phyloP scores from a whole-genome alignment of 1,140 invertebrate species.

The Eriosoma lanigerum region DNA sequence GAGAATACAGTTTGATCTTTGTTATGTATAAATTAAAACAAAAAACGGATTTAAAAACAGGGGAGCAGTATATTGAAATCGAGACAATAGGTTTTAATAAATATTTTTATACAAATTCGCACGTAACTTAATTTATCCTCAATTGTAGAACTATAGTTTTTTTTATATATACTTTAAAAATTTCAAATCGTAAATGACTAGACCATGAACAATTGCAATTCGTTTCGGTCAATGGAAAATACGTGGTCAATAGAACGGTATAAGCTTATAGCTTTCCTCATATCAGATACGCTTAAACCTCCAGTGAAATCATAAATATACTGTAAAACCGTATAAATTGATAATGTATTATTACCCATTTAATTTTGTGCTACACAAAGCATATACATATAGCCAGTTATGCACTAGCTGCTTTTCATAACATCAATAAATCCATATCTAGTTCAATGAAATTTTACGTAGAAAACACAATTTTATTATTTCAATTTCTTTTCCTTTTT shows the following conservation, averaged over 20 bases:
- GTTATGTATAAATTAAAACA: no score
- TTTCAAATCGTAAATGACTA: conserved; percentile 36
- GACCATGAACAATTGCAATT: conserved; percentile 50
- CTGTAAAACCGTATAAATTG: conserved; percentile 47
- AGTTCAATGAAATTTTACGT: not conserved
- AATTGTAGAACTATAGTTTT: conserved; percentile 20
- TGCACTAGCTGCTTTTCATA: not conserved
- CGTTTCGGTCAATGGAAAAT: conserved; percentile 33
- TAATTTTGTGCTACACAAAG: not conserved
- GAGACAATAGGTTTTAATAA: conserved; percentile 23
- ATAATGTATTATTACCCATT: conserved; percentile 20
- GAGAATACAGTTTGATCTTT: no score
- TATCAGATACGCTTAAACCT: conserved; percentile 16
- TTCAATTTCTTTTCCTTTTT: not conserved
- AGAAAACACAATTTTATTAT: not conserved
- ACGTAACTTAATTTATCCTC: conserved; percentile 14
- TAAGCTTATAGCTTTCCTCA: conserved; percentile 45
- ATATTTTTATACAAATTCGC: not conserved
- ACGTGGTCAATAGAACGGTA: not conserved
- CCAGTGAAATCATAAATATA: conserved; percentile 41
- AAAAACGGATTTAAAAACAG: no score
- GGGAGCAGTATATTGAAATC: not conserved
- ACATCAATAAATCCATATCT: not conserved
- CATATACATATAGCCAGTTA: no score
- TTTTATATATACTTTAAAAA: conserved; percentile 12